Percentiles rank a stretch among this genome's conserved stretches.
Evolutionary conservation across 1,140 invertebrate species (phyloP).

Genomic region (Stegodyphus mimosarum): DNA sequence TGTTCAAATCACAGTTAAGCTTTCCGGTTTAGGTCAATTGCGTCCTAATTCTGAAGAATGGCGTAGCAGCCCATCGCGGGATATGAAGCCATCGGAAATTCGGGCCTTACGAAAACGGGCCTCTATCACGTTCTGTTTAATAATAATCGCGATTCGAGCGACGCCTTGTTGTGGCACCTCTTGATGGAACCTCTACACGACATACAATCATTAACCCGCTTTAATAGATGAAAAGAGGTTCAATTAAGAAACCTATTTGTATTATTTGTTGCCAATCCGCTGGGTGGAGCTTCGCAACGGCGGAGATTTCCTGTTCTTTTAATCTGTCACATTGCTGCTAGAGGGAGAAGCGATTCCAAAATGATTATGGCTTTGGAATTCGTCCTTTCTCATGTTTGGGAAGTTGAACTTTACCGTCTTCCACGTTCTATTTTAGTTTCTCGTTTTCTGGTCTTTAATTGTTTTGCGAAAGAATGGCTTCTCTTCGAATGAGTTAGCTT

Average conservation of each 20-base stretch:
- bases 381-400: too few species aligned
- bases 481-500: too few species aligned
- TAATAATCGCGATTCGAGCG: neutral
- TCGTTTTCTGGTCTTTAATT: too few species aligned
- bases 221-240: slow-evolving; percentile 16
- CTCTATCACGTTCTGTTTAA: slow-evolving; percentile 15
- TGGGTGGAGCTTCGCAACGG: slow-evolving; percentile 5
- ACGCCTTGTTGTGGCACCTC: neutral
- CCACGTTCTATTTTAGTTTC: too few species aligned
- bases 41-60: neutral
- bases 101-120: slow-evolving; percentile 11
- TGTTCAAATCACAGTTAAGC: neutral
- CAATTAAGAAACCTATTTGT: slow-evolving; percentile 39
- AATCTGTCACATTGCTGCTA: neutral
- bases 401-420: too few species aligned
- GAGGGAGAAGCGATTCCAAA: neutral
- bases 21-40: too few species aligned
- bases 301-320: neutral
- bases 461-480: too few species aligned
- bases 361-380: too few species aligned
- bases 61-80: neutral
- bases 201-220: slow-evolving; percentile 36
- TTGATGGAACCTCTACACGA: slow-evolving; percentile 25
- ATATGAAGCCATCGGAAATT: slow-evolving; percentile 18
- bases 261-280: slow-evolving; percentile 6